phyloP scores from a whole-genome alignment of 2,113 vertebrate species.

The Menura novaehollandiae region DNA sequence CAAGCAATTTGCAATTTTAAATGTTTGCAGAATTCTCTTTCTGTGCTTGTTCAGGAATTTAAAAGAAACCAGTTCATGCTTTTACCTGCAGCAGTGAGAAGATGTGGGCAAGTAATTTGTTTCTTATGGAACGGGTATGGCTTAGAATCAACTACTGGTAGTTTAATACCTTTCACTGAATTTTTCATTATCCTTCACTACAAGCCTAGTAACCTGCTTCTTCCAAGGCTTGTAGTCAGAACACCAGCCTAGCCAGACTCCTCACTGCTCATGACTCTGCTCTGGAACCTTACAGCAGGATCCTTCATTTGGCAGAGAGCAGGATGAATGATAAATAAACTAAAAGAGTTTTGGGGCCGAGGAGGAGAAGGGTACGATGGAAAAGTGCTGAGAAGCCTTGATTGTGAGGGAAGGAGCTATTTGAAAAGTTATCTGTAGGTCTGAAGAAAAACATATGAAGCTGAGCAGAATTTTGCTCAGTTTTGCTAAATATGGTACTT shows the following conservation, averaged over 20 bases:
- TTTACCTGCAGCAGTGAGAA: not conserved
- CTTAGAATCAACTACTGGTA: not conserved
- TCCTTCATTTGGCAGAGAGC: not conserved
- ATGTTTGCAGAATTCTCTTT: conserved; percentile 87
- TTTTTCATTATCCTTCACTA: not conserved
- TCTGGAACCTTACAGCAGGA: not conserved
- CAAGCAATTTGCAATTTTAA: conserved; percentile 95
- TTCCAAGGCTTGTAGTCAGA: not conserved
- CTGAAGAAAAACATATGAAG: not conserved
- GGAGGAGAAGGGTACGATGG: not conserved
- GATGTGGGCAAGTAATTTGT: not conserved
- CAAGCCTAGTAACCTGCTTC: not conserved
- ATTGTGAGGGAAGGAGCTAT: not conserved
- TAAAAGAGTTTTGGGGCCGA: not conserved
- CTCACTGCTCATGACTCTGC: not conserved
- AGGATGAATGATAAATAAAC: not conserved
- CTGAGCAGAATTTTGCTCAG: not conserved
- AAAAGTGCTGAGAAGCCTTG: not conserved
- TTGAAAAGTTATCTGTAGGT: not conserved
- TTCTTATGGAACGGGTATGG: not conserved
- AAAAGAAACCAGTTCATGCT: conserved; percentile 44
- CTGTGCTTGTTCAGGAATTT: conserved; percentile 81
- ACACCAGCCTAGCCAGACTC: not conserved
- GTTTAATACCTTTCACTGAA: not conserved
- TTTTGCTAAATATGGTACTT: not conserved